Base-by-base conservation (phyloP, 2,888 invertebrate species). In the Acanthococcus lagerstroemiae region DNA sequence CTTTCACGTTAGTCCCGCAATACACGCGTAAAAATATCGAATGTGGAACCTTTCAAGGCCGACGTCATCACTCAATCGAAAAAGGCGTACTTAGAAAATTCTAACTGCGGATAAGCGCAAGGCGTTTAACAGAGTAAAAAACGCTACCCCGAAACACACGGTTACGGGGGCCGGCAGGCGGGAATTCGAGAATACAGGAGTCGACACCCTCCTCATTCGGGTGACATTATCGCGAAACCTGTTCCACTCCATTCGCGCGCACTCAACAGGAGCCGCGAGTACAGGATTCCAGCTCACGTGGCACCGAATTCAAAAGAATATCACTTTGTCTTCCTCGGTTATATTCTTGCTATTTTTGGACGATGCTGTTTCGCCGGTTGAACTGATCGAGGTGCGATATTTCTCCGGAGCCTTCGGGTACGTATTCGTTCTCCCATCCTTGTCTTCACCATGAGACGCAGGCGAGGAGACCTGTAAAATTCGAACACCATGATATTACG, bases 391-490 rank as follows among this genome's bases (percentile, higher is more conserved):
- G 54, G 83, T 80, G 67, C 84, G 81, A 76, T 84, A 85, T 74
- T 84, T 85, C n/a, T n/a, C n/a, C n/a, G n/a, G n/a, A n/a, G n/a
- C n/a, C n/a, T n/a, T n/a, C 22, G 86, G 86, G 76, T 86, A 86
- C 0, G 86, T 85, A 76, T 86, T 84, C 30, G 85, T 86, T 73
- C 85, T 72, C 9, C 73, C 73, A 24, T 73, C 73, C 6, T 65
- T 67, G n/a, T 63, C 57, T 26, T 69, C 67, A 17, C 60, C 61
- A 15, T 19, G 30, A n/a, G 27, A 22, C 24, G 54, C 52, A 7
- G 63, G 54, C 24, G 52, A 63, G 3, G 54, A 54, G 12, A 63
- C 52, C 54, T 63, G 17, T 5, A 30, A 52, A 17, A 1, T 44
- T 21, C 37, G 25, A 27, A 54, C 17, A 52, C n/a, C n/a, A 52